Conservation (phyloP, 2,797 vertebrate genomes). For the Oreortyx pictus region DNA sequence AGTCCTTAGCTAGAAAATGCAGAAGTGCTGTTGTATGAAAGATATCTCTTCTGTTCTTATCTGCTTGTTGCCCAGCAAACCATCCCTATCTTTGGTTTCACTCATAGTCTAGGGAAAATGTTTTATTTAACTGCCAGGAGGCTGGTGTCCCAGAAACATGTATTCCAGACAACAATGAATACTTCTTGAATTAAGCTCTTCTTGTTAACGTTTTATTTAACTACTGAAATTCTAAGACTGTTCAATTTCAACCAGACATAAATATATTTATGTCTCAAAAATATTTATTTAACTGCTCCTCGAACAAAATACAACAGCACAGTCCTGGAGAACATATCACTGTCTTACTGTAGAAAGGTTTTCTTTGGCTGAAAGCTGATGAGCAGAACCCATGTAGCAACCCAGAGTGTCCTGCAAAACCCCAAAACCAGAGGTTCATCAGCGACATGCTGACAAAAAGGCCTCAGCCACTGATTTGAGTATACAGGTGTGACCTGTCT, state of each 20-base stretch:
- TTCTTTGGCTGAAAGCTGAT: neutral
- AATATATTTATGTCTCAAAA: neutral
- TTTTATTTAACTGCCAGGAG: neutral
- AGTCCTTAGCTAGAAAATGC: neutral
- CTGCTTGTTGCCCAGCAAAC: neutral
- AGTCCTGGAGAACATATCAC: neutral
- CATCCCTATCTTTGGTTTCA: neutral
- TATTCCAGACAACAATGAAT: slow-evolving; percentile 7
- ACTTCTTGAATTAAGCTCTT: neutral
- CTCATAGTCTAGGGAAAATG: neutral
- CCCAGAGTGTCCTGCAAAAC: neutral
- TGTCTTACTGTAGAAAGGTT: neutral
- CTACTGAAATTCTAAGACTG: neutral
- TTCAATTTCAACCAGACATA: slow-evolving; percentile 20
- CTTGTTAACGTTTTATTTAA: slow-evolving; percentile 37
- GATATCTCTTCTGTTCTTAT: neutral
- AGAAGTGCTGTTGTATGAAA: neutral
- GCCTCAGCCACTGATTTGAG: neutral
- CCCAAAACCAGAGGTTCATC: neutral
- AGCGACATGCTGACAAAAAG: neutral
- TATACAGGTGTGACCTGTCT: neutral
- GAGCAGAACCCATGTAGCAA: neutral
- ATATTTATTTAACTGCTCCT: neutral
- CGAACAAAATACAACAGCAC: neutral
- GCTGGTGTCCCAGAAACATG: neutral